Percentiles rank a stretch among this genome's conserved stretches.
Evolutionary conservation across 2,888 invertebrate genomes (phyloP).

Genomic region (Agrilus cyanescens): DNA sequence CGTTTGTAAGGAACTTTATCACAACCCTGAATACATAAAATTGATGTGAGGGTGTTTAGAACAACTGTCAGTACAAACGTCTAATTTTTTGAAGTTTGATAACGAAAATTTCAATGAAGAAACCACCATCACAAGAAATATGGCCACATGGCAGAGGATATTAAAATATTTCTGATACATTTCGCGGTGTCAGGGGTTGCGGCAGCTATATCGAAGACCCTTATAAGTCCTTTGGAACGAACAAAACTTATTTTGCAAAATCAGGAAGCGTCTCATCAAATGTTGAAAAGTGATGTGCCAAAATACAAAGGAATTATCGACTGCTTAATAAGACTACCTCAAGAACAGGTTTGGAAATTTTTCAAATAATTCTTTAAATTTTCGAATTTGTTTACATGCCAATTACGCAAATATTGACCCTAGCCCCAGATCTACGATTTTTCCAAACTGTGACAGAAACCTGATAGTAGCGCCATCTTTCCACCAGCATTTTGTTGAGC

Average conservation of each 20-base stretch:
- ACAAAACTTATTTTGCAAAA: conserved; percentile 16
- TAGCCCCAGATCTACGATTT: no score
- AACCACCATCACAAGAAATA: not conserved
- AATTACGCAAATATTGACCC: no score
- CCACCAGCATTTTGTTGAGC: no score
- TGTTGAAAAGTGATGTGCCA: conserved; percentile 11
- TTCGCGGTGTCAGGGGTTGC: conserved; percentile 12
- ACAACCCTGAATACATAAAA: no score
- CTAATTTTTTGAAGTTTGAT: not conserved
- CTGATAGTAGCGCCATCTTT: no score
- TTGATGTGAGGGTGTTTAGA: no score
- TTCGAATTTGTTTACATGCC: no score
- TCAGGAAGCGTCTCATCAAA: conserved; percentile 14
- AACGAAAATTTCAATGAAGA: not conserved
- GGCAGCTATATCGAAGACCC: conserved; percentile 14
- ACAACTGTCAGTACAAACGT: no score
- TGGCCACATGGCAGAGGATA: not conserved
- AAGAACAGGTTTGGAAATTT: conserved; percentile 11
- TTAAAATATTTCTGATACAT: conserved; percentile 10
- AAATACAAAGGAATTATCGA: conserved; percentile 13
- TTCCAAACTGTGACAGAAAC: no score
- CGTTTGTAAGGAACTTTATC: no score
- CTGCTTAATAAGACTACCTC: conserved; percentile 12
- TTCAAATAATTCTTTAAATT: no score
- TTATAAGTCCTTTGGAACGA: conserved; percentile 15